Evolutionary conservation across 2,888 invertebrate species (phyloP), one percentile per base, ranked within the genome.

Genomic region (Machimus atricapillus): DNA sequence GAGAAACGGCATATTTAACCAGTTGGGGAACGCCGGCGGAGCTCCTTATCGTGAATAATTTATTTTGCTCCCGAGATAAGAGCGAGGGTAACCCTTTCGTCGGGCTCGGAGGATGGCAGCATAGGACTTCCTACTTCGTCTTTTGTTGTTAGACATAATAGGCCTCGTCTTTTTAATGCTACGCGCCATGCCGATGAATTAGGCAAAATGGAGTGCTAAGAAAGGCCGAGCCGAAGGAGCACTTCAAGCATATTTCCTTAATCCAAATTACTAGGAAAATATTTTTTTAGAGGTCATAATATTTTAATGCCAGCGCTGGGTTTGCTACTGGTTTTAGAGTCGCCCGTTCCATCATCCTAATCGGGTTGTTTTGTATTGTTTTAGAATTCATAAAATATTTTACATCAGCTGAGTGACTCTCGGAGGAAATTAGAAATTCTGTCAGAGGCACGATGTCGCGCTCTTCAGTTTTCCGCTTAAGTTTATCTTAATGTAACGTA

Each of bases 1-100:
- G 52, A 46, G 56, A 81, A 81, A 56, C 12, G 81, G 81, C 81
- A 81, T 81, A 81, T 81, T 81, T 81, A 81, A 81, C 81, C 37
- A 56, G 31, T 43, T 81, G n/a, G 56, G 52, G 52, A 52, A 16
- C 52, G 31, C 27, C 46, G 9, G 31, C 46, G n/a, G 31, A 52
- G 81, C 23, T 12, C 16, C 81, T 81, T 81, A 81, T 81, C 81
- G 81, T 81, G n/a, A 56, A 81, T 81, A 81, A 81, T 81, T 81
- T 81, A 81, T 81, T 81, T 81, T 46, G 43, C 7, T 81, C 6
- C n/a, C 27, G 43, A 81, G 81, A 81, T 81, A 81, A 81, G 56
- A 81, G 52, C 27, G 12, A 66, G 66, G 23, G 52, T 9, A 81
- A 81, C 81, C 81, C 81, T 81, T 81, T 81, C 81, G 31, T 27